Evolutionary conservation across 1,140 invertebrate species (phyloP), one percentile per base, ranked within the genome.

Genomic region (Pseudomyrmex flavicornis): DNA sequence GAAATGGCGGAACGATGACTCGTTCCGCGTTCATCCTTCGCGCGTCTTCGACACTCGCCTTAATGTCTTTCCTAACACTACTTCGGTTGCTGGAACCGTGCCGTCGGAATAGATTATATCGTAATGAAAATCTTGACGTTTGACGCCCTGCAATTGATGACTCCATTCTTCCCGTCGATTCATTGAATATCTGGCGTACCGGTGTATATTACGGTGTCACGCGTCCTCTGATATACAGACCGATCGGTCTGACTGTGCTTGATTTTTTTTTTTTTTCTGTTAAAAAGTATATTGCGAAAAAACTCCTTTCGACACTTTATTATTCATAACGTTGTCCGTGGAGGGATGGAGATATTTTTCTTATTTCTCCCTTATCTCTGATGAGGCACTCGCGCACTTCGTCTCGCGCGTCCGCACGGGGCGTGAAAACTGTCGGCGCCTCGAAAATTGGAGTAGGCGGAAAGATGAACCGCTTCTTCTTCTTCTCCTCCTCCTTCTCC

Each of bases 81-180:
- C 20, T 54, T 52, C 44, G 52, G 58, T 35, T 7, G 4, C 20
- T 56, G 15, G 63, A 10, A 58, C 26, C 54, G 13, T n/a, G 26
- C 26, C 61, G 62, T 84, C 46, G 62, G 69, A 74, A 85, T 85
- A 85, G 69, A 80, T 88, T 80, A 83, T 87, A 87, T 80, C 86
- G 77, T 85, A 88, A 88, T 88, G 84, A 90, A 90, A 85, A 87
- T 88, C 83, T 85, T 88, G 83, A 86, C 84, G 62, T 72, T 89
- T 82, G 82, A 80, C 84, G 61, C 59, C 61, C 56, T 74, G 80
- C 65, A 54, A 86, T 79, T 68, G 79, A 80, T 83, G 82, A 83
- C 61, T 80, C 70, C 56, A 75, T 75, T 80, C 74, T 61, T 10
- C 35, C 44, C 52, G 44, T 66, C 48, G 48, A 88, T 88, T 82